Evolutionary conservation across 2,113 vertebrate species (phyloP).

Genomic region (Alexandromys fortis): DNA sequence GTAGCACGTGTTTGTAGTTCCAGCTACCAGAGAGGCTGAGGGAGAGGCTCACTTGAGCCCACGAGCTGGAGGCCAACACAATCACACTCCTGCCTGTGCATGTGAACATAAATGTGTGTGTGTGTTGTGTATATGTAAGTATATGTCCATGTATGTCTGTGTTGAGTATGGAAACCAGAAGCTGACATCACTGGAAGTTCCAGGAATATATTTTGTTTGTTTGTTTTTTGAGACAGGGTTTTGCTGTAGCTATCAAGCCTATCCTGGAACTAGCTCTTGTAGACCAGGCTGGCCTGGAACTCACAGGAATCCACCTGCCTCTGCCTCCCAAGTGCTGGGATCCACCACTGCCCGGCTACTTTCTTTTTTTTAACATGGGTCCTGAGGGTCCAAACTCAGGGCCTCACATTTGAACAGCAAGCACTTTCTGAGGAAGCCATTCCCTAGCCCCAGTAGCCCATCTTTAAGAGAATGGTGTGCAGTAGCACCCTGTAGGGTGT

Average conservation of each 20-base stretch:
- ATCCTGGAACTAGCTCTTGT: too few species aligned
- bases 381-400: not conserved
- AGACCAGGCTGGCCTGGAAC: too few species aligned
- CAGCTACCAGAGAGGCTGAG: not conserved
- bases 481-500: not conserved
- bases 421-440: not conserved
- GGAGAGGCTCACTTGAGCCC: not conserved
- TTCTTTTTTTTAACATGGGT: not conserved
- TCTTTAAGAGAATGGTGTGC: not conserved
- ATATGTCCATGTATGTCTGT: not conserved
- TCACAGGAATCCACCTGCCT: too few species aligned
- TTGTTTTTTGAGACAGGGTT: too few species aligned
- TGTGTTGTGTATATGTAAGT: not conserved
- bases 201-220: too few species aligned
- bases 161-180: not conserved
- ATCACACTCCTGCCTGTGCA: not conserved
- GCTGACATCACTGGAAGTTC: not conserved
- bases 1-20: not conserved
- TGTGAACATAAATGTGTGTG: not conserved
- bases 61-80: not conserved
- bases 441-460: not conserved
- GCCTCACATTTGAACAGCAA: not conserved
- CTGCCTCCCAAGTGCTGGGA: too few species aligned
- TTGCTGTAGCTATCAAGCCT: too few species aligned
- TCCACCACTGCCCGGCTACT: too few species aligned